Evolutionary conservation across 2,888 invertebrate species (phyloP), one percentile per base, ranked within the genome.

Genomic region (Apodemia hepburni): DNA sequence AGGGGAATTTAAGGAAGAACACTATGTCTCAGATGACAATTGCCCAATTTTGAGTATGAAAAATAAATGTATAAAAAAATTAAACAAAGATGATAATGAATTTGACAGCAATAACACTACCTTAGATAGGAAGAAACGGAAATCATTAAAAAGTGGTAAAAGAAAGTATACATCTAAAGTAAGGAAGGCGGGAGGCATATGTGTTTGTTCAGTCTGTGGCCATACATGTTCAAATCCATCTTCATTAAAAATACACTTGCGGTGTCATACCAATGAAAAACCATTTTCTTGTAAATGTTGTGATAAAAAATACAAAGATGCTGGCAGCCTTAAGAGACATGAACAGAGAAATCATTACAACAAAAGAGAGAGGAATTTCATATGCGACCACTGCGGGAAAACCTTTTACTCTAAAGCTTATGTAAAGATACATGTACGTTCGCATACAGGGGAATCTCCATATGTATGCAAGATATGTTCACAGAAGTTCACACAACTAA

Each of bases 311-410:
- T 89, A 85, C 62, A 85, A 83, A 68, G 80, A 84, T 45, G 64
- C 75, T 3, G 78, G 82, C 2, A 78, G 76, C 35, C 67, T 89
- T 3, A 86, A 83, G 63, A 73, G 82, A 15, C 89, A 89, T 61
- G 69, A 73, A 4, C 76, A 80, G 33, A 77, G 79, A 66, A 79
- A 81, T 61, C 87, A 88, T 65, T 66, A 71, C 3, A 67, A 70
- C 12, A 71, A 68, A n/a, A 73, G 85, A 61, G 74, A 76, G 57
- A 75, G 81, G 1, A 77, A 81, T 17, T 85, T 81, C 59, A 80
- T 82, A 12, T 90, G 90, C 71, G 89, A 88, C 65, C 76, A 73
- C 38, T 90, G 90, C 71, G 87, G 87, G 0, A 89, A 88, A 74
- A 76, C 79, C 0, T 89, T 89, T 64, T 84, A 71, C 64, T 77